Evolutionary conservation across 2,888 invertebrate species (phyloP).

Genomic region (Conomelus anceps): DNA sequence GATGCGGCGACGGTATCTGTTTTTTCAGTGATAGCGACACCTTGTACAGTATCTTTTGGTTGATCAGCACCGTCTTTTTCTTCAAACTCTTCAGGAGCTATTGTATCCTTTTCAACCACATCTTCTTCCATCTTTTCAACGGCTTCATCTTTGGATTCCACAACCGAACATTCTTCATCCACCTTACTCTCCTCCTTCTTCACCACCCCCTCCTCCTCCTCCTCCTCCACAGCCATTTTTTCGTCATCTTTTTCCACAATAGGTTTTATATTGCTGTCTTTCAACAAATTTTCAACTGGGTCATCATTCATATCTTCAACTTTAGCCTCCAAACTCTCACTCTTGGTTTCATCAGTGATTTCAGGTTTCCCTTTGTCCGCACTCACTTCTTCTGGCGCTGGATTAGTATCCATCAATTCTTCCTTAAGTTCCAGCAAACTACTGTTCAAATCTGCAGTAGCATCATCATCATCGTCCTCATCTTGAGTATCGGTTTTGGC

Average conservation of each 20-base stretch:
- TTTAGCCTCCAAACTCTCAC: neutral
- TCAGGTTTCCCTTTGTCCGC: neutral
- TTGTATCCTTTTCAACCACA: neutral
- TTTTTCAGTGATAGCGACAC: neutral
- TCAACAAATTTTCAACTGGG: neutral
- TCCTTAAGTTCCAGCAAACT: neutral
- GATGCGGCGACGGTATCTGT: neutral
- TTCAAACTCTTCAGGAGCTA: neutral
- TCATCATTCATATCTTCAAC: neutral
- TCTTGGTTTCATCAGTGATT: neutral
- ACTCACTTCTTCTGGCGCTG: neutral
- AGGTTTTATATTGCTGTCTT: neutral
- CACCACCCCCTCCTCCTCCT: slow-evolving; percentile 14
- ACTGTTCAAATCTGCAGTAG: neutral
- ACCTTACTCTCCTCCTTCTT: slow-evolving; percentile 7
- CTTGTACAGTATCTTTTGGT: neutral
- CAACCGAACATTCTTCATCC: neutral
- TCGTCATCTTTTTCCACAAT: neutral
- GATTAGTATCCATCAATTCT: neutral
- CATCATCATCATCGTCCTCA: neutral
- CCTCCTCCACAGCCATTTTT: neutral
- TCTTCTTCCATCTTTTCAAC: neutral
- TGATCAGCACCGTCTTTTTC: neutral
- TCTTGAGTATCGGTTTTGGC: neutral
- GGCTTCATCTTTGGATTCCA: neutral